Evolutionary conservation across 2,888 invertebrate species (phyloP), one percentile per base, ranked within the genome.

Genomic region (Blastobasis adustella): DNA sequence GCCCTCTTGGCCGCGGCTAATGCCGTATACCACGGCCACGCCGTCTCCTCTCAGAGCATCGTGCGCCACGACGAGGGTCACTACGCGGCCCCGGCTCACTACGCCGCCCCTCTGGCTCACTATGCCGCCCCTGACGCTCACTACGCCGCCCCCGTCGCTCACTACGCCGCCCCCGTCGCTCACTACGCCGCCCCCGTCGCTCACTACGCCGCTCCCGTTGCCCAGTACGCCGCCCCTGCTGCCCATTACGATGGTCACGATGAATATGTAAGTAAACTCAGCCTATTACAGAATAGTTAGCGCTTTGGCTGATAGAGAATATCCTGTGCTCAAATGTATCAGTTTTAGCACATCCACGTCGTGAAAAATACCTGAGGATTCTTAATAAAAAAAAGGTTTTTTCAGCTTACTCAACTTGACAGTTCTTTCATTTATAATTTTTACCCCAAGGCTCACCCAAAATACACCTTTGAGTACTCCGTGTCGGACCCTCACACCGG

Each of bases 401-500:
- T 23, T 23, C 23, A 23, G 1, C 3, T 23, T 2, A 3, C 23
- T 23, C 23, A 23, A 23, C 23, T 23, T 23, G 23, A 3, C 23
- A 3, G n/a, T n/a, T n/a, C n/a, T 23, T 23, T 23, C 1, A 23
- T 23, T 23, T 23, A 2, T 23, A 2, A 2, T 23, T 23, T 23
- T 23, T 23, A 2, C 3, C 3, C 23, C 1, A 61, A 83, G 83
- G 72, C 81, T 49, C 73, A 81, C 62, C 82, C 83, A 51, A 79
- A 78, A 71, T 82, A 82, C 67, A 77, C 84, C 69, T 89, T 78
- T 69, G 78, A 81, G 10, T 90, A 90, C 76, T 89, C 89, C 58
- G 90, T 90, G 55, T 72, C 85, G 37, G 90, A 90, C 74, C 84
- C 84, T 10, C 90, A 90, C 66, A 90, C 90, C 59, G 90, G 90